Evolutionary conservation across 1,140 invertebrate species (phyloP).

Genomic region (Rhyzopertha dominica): DNA sequence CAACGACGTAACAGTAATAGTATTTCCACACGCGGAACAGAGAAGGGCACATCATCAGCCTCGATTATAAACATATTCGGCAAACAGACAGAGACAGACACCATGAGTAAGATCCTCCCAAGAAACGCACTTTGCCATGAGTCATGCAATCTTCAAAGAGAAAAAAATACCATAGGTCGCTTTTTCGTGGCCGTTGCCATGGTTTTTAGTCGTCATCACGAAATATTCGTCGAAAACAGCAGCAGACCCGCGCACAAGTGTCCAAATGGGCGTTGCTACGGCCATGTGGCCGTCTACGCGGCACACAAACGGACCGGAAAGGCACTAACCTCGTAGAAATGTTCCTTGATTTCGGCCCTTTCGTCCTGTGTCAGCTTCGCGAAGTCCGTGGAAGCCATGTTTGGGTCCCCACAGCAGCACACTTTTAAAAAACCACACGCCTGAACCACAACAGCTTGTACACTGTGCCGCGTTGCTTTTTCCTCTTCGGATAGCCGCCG

Average conservation of each 20-base stretch:
- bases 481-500: too few relatives aligned
- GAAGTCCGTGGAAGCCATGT: conserved; percentile 31
- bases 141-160: not conserved
- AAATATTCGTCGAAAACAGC: not conserved
- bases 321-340: conserved; percentile 40
- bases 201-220: conserved; percentile 6
- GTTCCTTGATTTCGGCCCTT: conserved; percentile 42
- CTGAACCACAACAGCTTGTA: too few relatives aligned
- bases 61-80: too few relatives aligned
- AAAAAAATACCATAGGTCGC: not conserved
- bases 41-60: too few relatives aligned
- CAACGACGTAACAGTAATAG: too few relatives aligned
- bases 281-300: not conserved
- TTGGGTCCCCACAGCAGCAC: too few relatives aligned
- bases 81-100: too few relatives aligned
- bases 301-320: conserved; percentile 3
- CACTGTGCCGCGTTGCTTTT: too few relatives aligned
- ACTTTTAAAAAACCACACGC: too few relatives aligned
- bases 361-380: conserved; percentile 40
- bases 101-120: too few relatives aligned
- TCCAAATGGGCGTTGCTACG: conserved; percentile 1
- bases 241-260: not conserved
- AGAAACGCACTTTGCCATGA: not conserved
- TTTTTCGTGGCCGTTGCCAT: conserved; percentile 1
- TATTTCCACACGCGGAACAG: too few relatives aligned